phyloP scores from a whole-genome alignment of 2,797 vertebrate genomes.

The Pseudopleuronectes americanus region DNA sequence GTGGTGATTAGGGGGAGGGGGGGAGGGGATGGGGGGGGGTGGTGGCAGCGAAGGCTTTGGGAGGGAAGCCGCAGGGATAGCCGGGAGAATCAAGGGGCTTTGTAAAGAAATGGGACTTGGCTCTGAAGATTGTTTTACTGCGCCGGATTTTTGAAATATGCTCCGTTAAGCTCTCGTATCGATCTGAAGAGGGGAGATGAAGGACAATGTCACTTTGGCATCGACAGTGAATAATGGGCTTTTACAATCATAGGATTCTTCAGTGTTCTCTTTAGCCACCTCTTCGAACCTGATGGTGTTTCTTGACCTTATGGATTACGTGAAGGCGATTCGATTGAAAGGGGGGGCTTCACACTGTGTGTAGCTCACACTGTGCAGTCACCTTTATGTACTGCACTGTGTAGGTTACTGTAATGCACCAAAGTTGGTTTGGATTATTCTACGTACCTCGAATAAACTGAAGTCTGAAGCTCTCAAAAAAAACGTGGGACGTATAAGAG shows the following conservation, averaged over 20 bases:
- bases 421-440: background rate
- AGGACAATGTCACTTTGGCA: constrained; percentile 2
- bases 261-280: background rate
- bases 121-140: constrained; percentile 22
- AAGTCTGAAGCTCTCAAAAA: background rate
- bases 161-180: constrained; percentile 43
- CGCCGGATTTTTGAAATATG: constrained; percentile 37
- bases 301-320: constrained; percentile 12
- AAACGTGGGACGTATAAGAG: too few relatives aligned
- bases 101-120: constrained; percentile 25
- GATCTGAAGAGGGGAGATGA: constrained; percentile 35
- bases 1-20: constrained; percentile 51
- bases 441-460: too few relatives aligned
- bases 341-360: background rate
- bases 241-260: constrained; percentile 23
- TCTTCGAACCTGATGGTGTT: constrained; percentile 1
- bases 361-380: background rate
- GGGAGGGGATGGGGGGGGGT: too few relatives aligned
- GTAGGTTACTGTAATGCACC: background rate
- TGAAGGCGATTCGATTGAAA: background rate
- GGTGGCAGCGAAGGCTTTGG: constrained; percentile 10
- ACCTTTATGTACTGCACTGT: background rate
- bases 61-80: constrained; percentile 4
- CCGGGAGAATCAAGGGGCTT: constrained; percentile 30
- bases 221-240: constrained; percentile 39